phyloP scores from a whole-genome alignment of 1,140 invertebrate genomes.

The Trachymyrmex septentrionalis region DNA sequence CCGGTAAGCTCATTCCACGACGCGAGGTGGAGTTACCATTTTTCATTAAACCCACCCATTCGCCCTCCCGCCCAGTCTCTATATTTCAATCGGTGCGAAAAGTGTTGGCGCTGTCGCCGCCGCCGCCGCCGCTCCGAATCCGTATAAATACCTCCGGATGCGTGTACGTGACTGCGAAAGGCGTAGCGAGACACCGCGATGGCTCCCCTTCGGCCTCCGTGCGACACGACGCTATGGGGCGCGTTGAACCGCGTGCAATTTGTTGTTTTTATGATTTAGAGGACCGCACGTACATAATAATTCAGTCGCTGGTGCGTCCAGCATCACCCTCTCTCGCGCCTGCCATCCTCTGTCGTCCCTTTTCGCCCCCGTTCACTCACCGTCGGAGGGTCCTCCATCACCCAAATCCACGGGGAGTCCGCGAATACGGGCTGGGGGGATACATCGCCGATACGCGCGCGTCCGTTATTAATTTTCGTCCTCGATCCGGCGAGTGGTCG shows the following conservation, averaged over 20 bases:
- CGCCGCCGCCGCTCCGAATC: slow-evolving; percentile 34
- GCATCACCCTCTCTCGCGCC: slow-evolving; percentile 26
- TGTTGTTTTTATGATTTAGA: slow-evolving; percentile 84
- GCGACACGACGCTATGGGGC: slow-evolving; percentile 4
- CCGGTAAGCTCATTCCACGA: slow-evolving; percentile 23
- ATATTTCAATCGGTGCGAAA: slow-evolving; percentile 82
- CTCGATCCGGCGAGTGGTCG: slow-evolving; percentile 56
- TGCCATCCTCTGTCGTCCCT: not conserved
- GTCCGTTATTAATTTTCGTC: slow-evolving; percentile 80
- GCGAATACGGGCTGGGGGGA: slow-evolving; percentile 39
- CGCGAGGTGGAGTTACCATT: slow-evolving; percentile 75
- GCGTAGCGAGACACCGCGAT: slow-evolving; percentile 17
- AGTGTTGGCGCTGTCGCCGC: slow-evolving; percentile 65
- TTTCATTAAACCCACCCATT: slow-evolving; percentile 78
- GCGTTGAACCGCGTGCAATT: slow-evolving; percentile 75
- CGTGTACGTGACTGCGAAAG: not conserved
- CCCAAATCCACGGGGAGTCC: slow-evolving; percentile 78
- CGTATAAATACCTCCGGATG: slow-evolving; percentile 30
- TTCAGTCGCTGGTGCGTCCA: slow-evolving; percentile 75
- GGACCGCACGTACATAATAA: slow-evolving; percentile 79
- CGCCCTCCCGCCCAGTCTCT: slow-evolving; percentile 63
- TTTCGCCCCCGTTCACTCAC: slow-evolving; percentile 42
- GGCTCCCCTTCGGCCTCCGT: not conserved
- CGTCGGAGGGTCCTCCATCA: slow-evolving; percentile 71
- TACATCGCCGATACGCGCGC: slow-evolving; percentile 72